Percentiles rank a stretch among this genome's conserved stretches.
Evolutionary conservation across 2,888 invertebrate species (phyloP).

Genomic region (Hypolimnas misippus): DNA sequence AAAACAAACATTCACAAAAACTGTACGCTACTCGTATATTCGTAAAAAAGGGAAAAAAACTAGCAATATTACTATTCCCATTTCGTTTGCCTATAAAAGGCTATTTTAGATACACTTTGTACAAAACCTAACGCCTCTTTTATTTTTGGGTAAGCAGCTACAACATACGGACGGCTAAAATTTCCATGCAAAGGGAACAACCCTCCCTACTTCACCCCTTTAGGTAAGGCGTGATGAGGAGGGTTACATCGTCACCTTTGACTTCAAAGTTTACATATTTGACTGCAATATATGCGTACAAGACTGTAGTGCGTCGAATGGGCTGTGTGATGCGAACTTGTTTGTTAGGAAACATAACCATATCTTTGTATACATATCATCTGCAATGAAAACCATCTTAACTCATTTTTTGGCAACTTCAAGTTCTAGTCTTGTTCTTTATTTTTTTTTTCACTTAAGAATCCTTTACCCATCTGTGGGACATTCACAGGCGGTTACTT

Average conservation of each 20-base stretch:
- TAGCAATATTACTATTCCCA: neutral
- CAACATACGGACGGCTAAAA: slow-evolving; percentile 11
- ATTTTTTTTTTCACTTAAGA: no score
- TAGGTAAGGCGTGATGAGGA: slow-evolving; percentile 36
- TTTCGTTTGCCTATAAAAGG: neutral
- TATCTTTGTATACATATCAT: neutral
- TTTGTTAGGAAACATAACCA: slow-evolving; percentile 5
- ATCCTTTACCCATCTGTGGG: no score
- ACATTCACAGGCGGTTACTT: no score
- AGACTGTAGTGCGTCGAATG: slow-evolving; percentile 13
- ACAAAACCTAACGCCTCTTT: slow-evolving; percentile 22
- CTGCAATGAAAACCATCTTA: no score
- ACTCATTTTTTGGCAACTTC: no score
- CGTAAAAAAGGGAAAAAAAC: neutral
- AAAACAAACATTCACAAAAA: neutral
- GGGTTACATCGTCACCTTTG: slow-evolving; percentile 41
- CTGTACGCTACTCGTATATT: neutral
- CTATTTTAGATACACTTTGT: slow-evolving; percentile 8
- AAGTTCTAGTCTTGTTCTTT: no score
- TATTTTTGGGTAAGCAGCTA: slow-evolving; percentile 25
- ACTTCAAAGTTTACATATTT: slow-evolving; percentile 38
- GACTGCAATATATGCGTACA: slow-evolving; percentile 34
- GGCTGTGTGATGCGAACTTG: neutral
- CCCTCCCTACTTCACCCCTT: slow-evolving; percentile 31
- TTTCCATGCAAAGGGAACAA: slow-evolving; percentile 21